Base-by-base conservation (phyloP, 2,888 invertebrate genomes). In the Melipona beecheii region DNA sequence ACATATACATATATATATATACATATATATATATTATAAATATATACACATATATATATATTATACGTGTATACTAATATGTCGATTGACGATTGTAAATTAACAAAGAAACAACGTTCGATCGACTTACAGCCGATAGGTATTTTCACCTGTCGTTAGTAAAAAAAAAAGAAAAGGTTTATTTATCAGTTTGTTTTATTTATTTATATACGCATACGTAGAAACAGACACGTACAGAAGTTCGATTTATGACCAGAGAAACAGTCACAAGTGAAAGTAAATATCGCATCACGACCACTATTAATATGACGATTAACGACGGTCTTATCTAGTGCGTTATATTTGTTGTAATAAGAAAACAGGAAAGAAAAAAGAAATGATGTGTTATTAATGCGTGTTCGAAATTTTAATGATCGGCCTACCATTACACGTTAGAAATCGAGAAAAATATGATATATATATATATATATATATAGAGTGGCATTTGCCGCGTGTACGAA, bases 331-430 rank as follows among this genome's bases (percentile, higher is more conserved):
- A 89, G 83, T 78, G 75, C 81, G 83, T 86, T 90, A 90, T 87
- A 91, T 87, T 91, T 92, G 92, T 92, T 92, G 91, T 90, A 90
- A 92, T 89, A 90, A 90, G 86, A 87, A 83, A 78, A 56, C 54
- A 69, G 31, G 43, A 50, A 27, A 82, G 19, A 64, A 27, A 72
- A 56, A 68, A 62, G 49, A 65, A 56, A 36, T 66, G 84, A 85
- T 88, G 87, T 91, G 86, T 91, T 90, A 92, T 90, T 91, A 90
- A 91, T 62, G 86, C 85, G 86, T 90, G 87, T 89, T 89, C 76
- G 86, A 78, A 87, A 76, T 60, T 58, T 86, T 81, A 85, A 80
- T 82, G 81, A 89, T 88, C 90, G 88, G 88, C 87, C 89, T 89
- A 91, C 81, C 85, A 87, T 88, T 85, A 52, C 58, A 74, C 70